Evolutionary conservation across 2,113 vertebrate species (phyloP).

Genomic region (Tringa solitaria): DNA sequence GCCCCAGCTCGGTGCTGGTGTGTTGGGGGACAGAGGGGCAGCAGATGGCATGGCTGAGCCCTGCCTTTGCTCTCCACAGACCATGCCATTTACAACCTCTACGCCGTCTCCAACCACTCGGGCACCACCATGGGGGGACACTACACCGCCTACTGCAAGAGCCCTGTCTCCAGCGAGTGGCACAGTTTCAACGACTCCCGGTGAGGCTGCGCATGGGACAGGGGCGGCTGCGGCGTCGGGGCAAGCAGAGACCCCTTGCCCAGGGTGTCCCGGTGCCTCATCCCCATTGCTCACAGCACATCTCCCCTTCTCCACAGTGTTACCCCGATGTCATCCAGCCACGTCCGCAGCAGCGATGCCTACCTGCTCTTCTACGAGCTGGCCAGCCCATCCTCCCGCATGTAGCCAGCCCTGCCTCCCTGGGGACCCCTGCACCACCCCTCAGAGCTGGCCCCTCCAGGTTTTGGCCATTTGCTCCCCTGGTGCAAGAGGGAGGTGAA

Average conservation of each 20-base stretch:
- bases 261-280: rapidly evolving
- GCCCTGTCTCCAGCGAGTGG: constrained; percentile 87
- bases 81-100: constrained; percentile 89
- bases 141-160: constrained; percentile 95
- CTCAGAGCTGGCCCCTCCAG: neutral
- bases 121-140: constrained; percentile 94
- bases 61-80: constrained; percentile 61
- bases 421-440: neutral
- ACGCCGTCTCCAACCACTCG: constrained; percentile 94
- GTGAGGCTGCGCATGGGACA: constrained; percentile 48
- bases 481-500: constrained; percentile 6
- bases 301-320: constrained; percentile 74
- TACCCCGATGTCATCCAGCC: constrained; percentile 93
- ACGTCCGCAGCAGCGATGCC: constrained; percentile 94
- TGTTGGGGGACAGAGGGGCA: neutral
- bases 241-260: rapidly evolving
- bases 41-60: neutral
- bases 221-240: rapidly evolving
- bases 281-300: neutral
- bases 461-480: neutral
- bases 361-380: constrained; percentile 97
- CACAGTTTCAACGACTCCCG: constrained; percentile 93
- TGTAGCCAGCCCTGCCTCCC: constrained; percentile 70
- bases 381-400: constrained; percentile 85
- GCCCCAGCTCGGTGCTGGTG: neutral